Conservation (phyloP, 2,888 invertebrate species). For the Eupithecia vulgata region DNA sequence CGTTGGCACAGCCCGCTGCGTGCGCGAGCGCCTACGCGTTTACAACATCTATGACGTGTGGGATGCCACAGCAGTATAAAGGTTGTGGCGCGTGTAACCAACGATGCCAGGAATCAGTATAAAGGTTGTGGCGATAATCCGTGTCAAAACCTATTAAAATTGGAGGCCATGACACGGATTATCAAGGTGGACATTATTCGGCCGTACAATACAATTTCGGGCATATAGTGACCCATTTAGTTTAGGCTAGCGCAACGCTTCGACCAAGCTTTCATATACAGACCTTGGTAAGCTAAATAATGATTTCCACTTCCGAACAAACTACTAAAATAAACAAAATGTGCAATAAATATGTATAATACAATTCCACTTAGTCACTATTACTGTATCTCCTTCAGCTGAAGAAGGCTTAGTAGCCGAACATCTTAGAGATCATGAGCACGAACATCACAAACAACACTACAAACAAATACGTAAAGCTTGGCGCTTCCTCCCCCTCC, state of each 20-base stretch:
- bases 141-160: too few species aligned
- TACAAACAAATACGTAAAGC: neutral
- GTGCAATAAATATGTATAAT: slow-evolving; percentile 34
- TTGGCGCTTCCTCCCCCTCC: too few species aligned
- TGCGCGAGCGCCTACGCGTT: neutral
- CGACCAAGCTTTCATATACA: too few species aligned
- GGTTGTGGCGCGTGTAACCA: neutral
- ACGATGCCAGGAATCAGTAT: too few species aligned
- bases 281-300: too few species aligned
- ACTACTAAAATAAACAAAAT: neutral
- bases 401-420: neutral
- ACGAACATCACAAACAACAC: neutral
- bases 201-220: too few species aligned
- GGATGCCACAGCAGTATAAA: neutral
- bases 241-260: too few species aligned
- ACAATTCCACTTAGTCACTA: slow-evolving; percentile 53
- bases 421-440: neutral
- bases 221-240: too few species aligned
- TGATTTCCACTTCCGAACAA: neutral
- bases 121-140: too few species aligned
- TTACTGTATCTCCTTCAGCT: neutral
- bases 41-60: neutral
- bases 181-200: too few species aligned
- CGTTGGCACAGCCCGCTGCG: neutral
- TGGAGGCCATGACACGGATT: too few species aligned